These are phyloP conservation scores for Drosophila fungiperda DNA, from an alignment of 2,888 invertebrate genomes.

Conservation along the genomic window DNA sequence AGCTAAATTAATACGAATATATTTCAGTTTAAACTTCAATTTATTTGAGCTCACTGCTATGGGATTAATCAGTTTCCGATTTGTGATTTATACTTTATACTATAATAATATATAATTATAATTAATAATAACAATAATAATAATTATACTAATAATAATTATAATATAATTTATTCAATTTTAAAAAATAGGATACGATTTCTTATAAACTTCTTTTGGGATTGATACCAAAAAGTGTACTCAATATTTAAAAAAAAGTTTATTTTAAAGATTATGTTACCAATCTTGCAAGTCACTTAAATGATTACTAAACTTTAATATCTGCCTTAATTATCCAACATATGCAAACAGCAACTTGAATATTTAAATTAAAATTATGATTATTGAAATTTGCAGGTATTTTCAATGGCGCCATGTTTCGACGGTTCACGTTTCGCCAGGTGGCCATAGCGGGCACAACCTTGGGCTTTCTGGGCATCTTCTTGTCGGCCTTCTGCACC, in stretches of 20 bases:
- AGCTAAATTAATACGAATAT: too few relatives aligned
- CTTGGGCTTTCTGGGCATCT: constrained; percentile 87
- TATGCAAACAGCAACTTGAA: not conserved
- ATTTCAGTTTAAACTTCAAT: too few relatives aligned
- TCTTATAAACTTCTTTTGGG: not conserved
- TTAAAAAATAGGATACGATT: not conserved
- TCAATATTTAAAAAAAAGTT: too few relatives aligned
- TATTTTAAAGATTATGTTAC: not conserved
- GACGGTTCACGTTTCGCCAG: constrained; percentile 89
- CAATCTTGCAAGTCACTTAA: not conserved
- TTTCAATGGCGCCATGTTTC: constrained; percentile 90
- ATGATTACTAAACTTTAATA: not conserved
- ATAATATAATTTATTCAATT: not conserved
- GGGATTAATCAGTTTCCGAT: too few relatives aligned
- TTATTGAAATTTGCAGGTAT: constrained; percentile 81
- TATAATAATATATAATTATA: too few relatives aligned
- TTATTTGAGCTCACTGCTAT: too few relatives aligned
- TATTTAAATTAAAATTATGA: not conserved
- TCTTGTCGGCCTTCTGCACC: constrained; percentile 88
- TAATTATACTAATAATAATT: too few relatives aligned
- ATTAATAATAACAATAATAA: too few relatives aligned
- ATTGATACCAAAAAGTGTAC: not conserved
- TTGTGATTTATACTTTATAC: too few relatives aligned
- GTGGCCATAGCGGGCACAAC: constrained; percentile 88
- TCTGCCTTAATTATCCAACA: not conserved